phyloP scores from a whole-genome alignment of 2,888 invertebrate species.

The Drosophila neoperkinsi region DNA sequence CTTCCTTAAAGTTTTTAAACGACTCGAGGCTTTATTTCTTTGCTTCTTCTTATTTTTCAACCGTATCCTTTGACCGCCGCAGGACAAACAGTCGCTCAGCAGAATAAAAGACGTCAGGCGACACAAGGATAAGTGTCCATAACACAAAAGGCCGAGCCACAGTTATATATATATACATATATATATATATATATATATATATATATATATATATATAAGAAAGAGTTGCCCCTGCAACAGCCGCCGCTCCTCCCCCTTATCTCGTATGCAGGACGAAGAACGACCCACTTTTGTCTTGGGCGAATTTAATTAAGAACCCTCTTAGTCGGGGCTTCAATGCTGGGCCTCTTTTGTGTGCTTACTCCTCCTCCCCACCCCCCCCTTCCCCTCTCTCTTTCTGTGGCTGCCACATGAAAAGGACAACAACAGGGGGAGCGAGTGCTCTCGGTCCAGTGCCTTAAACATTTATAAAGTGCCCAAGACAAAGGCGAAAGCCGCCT shows the following conservation, averaged over 20 bases:
- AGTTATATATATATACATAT: constrained; percentile 6
- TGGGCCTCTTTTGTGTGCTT: constrained; percentile 51
- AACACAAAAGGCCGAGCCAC: constrained; percentile 59
- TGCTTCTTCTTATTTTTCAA: constrained; percentile 11
- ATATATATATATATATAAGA: constrained; percentile 4
- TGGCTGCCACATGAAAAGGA: constrained; percentile 34
- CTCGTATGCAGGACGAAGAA: constrained; percentile 22
- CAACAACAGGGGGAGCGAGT: constrained; percentile 15
- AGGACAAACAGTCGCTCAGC: constrained; percentile 67
- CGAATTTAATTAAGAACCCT: constrained; percentile 80
- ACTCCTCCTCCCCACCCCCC: background rate
- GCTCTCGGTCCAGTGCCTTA: constrained; percentile 21
- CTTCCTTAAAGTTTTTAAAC: constrained; percentile 49
- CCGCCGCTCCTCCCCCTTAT: background rate
- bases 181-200: background rate
- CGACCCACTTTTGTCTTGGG: constrained; percentile 70
- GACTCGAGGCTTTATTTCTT: constrained; percentile 29
- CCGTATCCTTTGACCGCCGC: constrained; percentile 75
- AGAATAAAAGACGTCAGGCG: constrained; percentile 52
- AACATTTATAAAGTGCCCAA: constrained; percentile 34
- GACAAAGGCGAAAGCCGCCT: constrained; percentile 16
- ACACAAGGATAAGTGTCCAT: constrained; percentile 70
- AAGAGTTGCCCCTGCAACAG: constrained; percentile 9
- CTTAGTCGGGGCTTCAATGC: constrained; percentile 53
- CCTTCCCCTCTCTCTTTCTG: background rate